These are phyloP conservation scores for Dromococcyx pavoninus DNA, from an alignment of 2,797 vertebrate species.

Conservation along the genomic window DNA sequence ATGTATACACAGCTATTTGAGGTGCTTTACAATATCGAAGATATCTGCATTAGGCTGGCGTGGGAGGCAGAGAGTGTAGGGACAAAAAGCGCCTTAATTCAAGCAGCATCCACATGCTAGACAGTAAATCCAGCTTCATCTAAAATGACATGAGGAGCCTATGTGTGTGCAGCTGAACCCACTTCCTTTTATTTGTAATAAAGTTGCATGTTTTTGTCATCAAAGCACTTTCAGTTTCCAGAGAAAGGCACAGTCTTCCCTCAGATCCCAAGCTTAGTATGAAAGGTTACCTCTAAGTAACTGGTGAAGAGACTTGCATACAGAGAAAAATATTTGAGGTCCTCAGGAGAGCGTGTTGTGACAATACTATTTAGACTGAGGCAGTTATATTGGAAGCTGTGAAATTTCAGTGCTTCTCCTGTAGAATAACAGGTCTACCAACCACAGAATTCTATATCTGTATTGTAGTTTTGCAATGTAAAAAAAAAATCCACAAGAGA, in stretches of 20 bases:
- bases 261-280: not conserved
- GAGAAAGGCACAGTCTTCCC: not conserved
- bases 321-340: not conserved
- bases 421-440: not conserved
- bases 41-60: not conserved
- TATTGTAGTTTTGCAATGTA: not conserved
- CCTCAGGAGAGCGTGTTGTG: not conserved
- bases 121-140: not conserved
- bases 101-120: not conserved
- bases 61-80: not conserved
- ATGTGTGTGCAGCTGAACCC: not conserved
- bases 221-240: not conserved
- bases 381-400: not conserved
- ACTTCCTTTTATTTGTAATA: not conserved
- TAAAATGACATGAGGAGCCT: not conserved
- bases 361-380: not conserved
- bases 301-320: not conserved
- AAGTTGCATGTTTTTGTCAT: not conserved
- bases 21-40: not conserved
- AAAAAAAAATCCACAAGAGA: not conserved
- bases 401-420: not conserved
- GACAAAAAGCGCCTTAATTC: not conserved
- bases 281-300: not conserved
- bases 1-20: not conserved
- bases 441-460: not conserved